phyloP scores from a whole-genome alignment of 2,797 vertebrate genomes.

The Macropodus opercularis region DNA sequence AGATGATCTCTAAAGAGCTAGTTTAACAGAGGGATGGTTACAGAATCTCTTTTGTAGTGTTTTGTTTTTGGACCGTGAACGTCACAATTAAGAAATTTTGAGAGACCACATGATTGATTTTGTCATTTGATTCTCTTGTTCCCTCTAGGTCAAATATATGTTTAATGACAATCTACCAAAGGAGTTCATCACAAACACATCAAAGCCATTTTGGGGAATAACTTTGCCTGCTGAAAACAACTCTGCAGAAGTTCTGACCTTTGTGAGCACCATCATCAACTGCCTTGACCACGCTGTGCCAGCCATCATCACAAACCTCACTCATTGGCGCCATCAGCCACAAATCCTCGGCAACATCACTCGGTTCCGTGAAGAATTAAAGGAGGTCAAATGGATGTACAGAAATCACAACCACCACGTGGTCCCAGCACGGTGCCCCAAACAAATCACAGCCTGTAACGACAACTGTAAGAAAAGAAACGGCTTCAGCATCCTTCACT shows the following conservation, averaged over 20 bases:
- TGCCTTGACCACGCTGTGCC: conserved; percentile 36
- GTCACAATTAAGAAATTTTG: background rate
- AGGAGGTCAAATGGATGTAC: rapidly evolving
- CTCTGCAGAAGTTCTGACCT: background rate
- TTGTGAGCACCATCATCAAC: conserved; percentile 38
- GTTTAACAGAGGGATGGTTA: too few relatives aligned
- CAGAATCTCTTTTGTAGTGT: too few relatives aligned
- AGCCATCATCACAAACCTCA: rapidly evolving
- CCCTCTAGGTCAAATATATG: background rate
- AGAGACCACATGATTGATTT: background rate
- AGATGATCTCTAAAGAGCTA: too few relatives aligned
- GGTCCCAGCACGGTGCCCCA: background rate
- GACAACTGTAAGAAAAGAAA: rapidly evolving
- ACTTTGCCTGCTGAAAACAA: conserved; percentile 28
- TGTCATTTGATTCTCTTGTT: background rate
- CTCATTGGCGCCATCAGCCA: rapidly evolving
- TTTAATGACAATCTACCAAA: rapidly evolving
- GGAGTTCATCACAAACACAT: rapidly evolving
- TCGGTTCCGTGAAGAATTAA: rapidly evolving
- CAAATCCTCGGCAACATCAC: rapidly evolving
- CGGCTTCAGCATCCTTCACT: conserved; percentile 37
- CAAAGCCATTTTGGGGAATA: conserved; percentile 28
- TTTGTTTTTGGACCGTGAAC: too few relatives aligned
- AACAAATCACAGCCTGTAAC: rapidly evolving
- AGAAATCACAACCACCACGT: rapidly evolving